A percentile compares a stretch with the other conserved stretches of the same genome.
Conservation (phyloP, 1,140 invertebrate species). For the Mizuhopecten yessoensis region DNA sequence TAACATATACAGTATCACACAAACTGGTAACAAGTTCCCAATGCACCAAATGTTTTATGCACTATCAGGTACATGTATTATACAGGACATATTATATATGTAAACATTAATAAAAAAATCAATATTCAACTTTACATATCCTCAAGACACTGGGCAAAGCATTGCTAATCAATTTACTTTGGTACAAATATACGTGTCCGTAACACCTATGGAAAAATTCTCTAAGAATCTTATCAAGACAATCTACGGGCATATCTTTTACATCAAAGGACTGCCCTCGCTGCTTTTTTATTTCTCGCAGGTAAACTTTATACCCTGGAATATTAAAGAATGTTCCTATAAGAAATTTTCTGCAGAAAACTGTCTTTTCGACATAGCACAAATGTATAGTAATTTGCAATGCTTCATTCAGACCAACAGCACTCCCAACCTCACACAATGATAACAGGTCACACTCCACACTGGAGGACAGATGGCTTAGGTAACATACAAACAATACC, state of each 20-base stretch:
- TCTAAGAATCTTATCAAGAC: too few relatives aligned
- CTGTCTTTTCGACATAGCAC: neutral
- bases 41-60: too few relatives aligned
- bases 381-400: constrained; percentile 15
- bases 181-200: neutral
- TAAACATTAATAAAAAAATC: neutral
- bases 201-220: neutral
- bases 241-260: too few relatives aligned
- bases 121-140: neutral
- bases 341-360: too few relatives aligned
- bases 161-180: neutral
- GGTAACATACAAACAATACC: neutral
- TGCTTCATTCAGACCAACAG: neutral
- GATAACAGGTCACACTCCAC: neutral
- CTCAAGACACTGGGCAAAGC: constrained; percentile 30
- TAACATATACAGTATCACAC: too few relatives aligned
- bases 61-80: too few relatives aligned
- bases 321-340: too few relatives aligned
- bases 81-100: neutral
- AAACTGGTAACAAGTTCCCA: too few relatives aligned
- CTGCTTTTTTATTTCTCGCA: too few relatives aligned
- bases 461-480: neutral
- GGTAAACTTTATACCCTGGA: too few relatives aligned
- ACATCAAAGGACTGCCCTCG: too few relatives aligned
- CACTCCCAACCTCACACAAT: neutral